Evolutionary conservation across 30 jellyfish, hydroid and myxozoan genomes (phyloP).

Genomic region (Chrysaora quinquecirrha): DNA sequence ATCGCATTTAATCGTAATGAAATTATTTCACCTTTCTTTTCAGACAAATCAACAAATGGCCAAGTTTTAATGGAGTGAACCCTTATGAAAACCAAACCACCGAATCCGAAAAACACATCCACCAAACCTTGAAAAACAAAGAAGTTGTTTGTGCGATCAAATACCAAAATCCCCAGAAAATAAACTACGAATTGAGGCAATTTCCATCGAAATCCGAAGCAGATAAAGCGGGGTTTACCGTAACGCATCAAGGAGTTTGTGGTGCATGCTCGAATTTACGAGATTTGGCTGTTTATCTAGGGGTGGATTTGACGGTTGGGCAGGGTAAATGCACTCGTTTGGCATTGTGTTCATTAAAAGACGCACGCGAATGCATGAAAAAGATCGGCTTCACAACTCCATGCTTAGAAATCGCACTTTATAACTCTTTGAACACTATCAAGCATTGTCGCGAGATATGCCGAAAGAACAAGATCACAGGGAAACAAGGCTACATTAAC

Average conservation of each 20-base stretch:
- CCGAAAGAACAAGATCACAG: constrained; percentile 59
- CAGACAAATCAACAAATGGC: constrained; percentile 54
- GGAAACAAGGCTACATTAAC: constrained; percentile 53
- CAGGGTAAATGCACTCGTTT: constrained; percentile 48
- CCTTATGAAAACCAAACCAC: constrained; percentile 72
- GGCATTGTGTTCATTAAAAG: constrained; percentile 14
- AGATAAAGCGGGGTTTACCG: constrained; percentile 45
- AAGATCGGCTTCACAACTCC: constrained; percentile 51
- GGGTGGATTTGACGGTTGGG: constrained; percentile 55
- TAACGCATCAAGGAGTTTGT: constrained; percentile 72
- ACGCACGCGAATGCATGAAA: constrained; percentile 46
- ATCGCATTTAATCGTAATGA: no score
- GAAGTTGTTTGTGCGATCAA: constrained; percentile 60
- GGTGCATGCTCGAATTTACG: constrained; percentile 69
- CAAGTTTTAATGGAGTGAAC: constrained; percentile 47
- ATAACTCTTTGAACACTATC: constrained; percentile 51
- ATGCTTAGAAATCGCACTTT: constrained; percentile 62
- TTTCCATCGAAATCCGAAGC: constrained; percentile 41
- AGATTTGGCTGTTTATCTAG: constrained; percentile 64
- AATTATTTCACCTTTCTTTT: neutral
- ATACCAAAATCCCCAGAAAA: constrained; percentile 17
- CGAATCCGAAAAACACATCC: constrained; percentile 38
- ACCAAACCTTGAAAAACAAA: constrained; percentile 38
- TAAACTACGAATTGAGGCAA: constrained; percentile 48
- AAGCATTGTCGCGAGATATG: constrained; percentile 53